A percentile compares a stretch with the other conserved stretches of the same genome.
Evolutionary conservation across 2,888 invertebrate genomes (phyloP).

Genomic region (Epistrophella euchroma): DNA sequence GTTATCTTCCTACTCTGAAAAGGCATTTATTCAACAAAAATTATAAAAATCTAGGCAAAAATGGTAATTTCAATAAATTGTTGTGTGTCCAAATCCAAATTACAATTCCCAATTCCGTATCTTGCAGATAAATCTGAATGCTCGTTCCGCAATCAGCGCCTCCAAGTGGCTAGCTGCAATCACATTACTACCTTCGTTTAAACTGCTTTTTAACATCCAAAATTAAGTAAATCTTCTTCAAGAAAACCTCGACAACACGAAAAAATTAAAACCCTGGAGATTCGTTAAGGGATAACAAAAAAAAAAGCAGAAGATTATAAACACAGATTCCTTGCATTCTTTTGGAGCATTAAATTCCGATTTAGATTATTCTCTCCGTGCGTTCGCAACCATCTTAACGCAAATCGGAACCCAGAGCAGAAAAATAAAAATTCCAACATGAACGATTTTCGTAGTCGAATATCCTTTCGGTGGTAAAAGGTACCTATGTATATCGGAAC

Average conservation of each 20-base stretch:
- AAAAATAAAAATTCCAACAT: conserved; percentile 71
- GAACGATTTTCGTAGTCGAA: conserved; percentile 29
- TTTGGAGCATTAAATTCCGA: conserved; percentile 70
- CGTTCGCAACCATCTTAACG: not conserved
- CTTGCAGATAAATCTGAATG: conserved; percentile 57
- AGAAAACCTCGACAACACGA: conserved; percentile 19
- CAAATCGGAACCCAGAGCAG: not conserved
- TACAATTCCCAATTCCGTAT: conserved; percentile 46
- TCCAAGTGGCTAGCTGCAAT: conserved; percentile 61
- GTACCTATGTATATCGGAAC: too few species aligned
- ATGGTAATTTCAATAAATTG: conserved; percentile 48
- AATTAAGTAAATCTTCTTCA: conserved; percentile 46
- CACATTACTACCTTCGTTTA: conserved; percentile 27
- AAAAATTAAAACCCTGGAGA: conserved; percentile 22
- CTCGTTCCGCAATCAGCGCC: conserved; percentile 64
- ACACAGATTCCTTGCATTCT: conserved; percentile 63
- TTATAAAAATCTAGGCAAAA: not conserved
- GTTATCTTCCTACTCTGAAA: too few species aligned
- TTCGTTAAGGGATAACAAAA: conserved; percentile 9
- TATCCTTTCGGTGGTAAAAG: conserved; percentile 12
- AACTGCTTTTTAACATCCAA: conserved; percentile 32
- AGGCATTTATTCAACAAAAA: too few species aligned
- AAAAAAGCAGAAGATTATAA: conserved; percentile 31
- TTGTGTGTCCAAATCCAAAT: conserved; percentile 51
- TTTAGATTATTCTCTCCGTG: conserved; percentile 37